Evolutionary conservation across 2,797 vertebrate species (phyloP), one percentile per base, ranked within the genome.

Genomic region (Ara ararauna): DNA sequence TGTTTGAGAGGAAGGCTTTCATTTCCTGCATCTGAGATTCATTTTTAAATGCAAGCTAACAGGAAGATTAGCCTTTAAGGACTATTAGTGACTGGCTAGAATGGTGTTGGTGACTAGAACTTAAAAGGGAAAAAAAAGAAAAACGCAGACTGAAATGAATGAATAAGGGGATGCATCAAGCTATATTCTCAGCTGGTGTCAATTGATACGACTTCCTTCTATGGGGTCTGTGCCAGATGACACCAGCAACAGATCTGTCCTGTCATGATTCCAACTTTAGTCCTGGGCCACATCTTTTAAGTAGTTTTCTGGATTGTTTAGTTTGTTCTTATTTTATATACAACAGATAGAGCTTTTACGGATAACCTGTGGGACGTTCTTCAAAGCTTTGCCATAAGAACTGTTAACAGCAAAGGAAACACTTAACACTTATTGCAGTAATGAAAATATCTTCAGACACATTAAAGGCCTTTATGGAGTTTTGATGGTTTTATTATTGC

Each of bases 21-120:
- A 97, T 97, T 97, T 97, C 94, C 96, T 95, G 61, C 97, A 95
- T 94, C 95, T 97, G 97, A 97, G 77, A 95, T 89, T 97, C 38
- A 97, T 97, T 97, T 97, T 96, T 90, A 87, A 94, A 92, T 74
- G 74, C 68, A 91, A 95, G 60, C 88, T 91, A 90, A 82, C 89
- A 92, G 90, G 82, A 97, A 85, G 90, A 95, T 95, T 95, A 97
- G 89, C 54, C 64, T 95, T 95, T 93, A 88, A 95, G 89, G 65
- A 85, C 87, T 91, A 47, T 92, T 95, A 81, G 62, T 66, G 89
- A 66, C 87, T 85, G 56, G 72, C 54, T 66, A 79, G 85, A 91
- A 91, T 81, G 62, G 82, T 95, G 87, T 88, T 95, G 81, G 73
- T 88, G 76, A 87, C 82, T 94, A 65, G 82, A 93, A 88, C 74